Evolutionary conservation across 1,140 invertebrate species (phyloP), one percentile per base, ranked within the genome.

Genomic region (Drosophila parvula): DNA sequence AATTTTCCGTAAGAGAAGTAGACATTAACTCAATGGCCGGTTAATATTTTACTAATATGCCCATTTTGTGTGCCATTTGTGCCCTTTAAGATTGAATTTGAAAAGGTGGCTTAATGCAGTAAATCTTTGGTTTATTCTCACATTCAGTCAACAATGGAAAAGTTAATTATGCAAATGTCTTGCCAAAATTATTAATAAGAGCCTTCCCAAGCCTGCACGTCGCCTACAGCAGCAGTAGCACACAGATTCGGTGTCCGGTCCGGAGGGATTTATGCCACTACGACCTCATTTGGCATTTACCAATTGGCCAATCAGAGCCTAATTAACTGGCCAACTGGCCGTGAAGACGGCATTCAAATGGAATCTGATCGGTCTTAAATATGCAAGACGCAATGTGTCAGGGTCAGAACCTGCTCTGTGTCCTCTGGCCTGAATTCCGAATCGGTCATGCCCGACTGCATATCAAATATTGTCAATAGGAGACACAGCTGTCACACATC

Each of bases 281-380:
- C 41, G 34, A 58, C 27, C 34, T 45, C 44, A 81, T 74, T 78
- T 70, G 57, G 43, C 61, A 76, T 64, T 71, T 40, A 61, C 45
- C 41, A 67, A 62, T 28, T 56, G 67, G 38, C 83, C 78, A 85
- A 82, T 79, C 77, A 81, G 69, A 41, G 75, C 71, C 79, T 81
- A 83, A 86, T 86, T 86, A 86, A 68, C 83, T 63, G 78, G 61
- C 71, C 79, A 83, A 88, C 63, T 57, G 53, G 73, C 64, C 76
- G 65, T 86, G 65, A 85, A 86, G 80, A 75, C 61, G 78, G 27
- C 82, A 79, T 68, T 76, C 75, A 44, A 78, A 81, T 62, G 68
- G 47, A 67, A 62, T 38, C 56, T 45, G 50, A 36, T 43, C 65
- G 67, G 48, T 63, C 69, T 83, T 61, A 84, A 83, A 88, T 89